Evolutionary conservation across 2,888 invertebrate genomes (phyloP).

Genomic region (Ernsta delagoae): DNA sequence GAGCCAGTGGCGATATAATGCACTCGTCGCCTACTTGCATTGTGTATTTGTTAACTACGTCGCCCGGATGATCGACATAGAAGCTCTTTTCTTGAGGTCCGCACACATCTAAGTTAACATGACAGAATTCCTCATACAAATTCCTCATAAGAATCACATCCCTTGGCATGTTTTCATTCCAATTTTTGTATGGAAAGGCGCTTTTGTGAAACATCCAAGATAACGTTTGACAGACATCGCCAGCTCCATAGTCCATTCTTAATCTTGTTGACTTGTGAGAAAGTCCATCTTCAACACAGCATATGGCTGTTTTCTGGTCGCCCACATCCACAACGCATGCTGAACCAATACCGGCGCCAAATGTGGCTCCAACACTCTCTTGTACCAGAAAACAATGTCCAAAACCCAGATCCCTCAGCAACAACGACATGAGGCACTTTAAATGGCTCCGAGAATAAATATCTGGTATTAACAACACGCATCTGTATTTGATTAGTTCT

Average conservation of each 20-base stretch:
- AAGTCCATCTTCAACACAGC: slow-evolving; percentile 98
- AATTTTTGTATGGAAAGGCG: slow-evolving; percentile 94
- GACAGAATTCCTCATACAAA: slow-evolving; percentile 95
- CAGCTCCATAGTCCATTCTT: slow-evolving; percentile 94
- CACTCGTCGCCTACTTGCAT: slow-evolving; percentile 96
- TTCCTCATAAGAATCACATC: slow-evolving; percentile 93
- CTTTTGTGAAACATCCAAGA: slow-evolving; percentile 95
- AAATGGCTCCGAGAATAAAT: slow-evolving; percentile 94
- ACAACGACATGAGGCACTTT: slow-evolving; percentile 92
- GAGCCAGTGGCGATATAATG: slow-evolving; percentile 94
- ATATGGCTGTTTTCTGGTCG: slow-evolving; percentile 97
- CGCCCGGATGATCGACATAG: slow-evolving; percentile 89
- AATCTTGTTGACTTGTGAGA: slow-evolving; percentile 94
- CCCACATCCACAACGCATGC: slow-evolving; percentile 98
- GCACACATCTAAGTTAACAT: slow-evolving; percentile 92
- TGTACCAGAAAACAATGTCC: slow-evolving; percentile 93
- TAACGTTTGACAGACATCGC: slow-evolving; percentile 95
- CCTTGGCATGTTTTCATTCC: slow-evolving; percentile 89
- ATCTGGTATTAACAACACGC: slow-evolving; percentile 95
- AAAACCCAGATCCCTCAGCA: slow-evolving; percentile 93
- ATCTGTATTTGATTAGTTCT: slow-evolving; percentile 91
- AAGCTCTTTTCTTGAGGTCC: slow-evolving; percentile 94
- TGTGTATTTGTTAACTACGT: slow-evolving; percentile 89
- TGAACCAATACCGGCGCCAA: slow-evolving; percentile 85
- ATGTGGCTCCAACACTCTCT: slow-evolving; percentile 85